A percentile compares a stretch with the other conserved stretches of the same genome.
phyloP scores from a whole-genome alignment of 2,888 invertebrate species.

The Dusona sp. region DNA sequence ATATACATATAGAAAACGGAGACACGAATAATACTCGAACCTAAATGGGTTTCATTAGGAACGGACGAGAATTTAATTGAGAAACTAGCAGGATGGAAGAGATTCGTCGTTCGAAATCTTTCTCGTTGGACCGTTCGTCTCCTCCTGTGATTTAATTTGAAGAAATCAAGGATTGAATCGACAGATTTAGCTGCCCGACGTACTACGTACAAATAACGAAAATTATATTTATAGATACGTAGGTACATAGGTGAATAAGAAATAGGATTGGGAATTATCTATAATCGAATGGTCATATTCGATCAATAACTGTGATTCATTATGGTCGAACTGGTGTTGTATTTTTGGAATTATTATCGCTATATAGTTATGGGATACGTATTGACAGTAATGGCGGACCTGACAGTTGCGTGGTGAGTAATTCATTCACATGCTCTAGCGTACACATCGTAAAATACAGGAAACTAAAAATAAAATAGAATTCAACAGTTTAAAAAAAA shows the following conservation, averaged over 20 bases:
- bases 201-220: neutral
- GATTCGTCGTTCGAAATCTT: conserved; percentile 22
- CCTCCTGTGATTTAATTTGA: conserved; percentile 14
- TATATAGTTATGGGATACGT: too few species aligned
- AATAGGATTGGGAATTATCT: neutral
- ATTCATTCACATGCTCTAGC: too few species aligned
- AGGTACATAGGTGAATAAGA: neutral
- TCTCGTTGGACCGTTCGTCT: neutral
- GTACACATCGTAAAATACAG: too few species aligned
- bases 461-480: too few species aligned
- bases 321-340: neutral
- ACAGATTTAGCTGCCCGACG: neutral
- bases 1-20: conserved; percentile 8
- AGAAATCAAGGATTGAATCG: conserved; percentile 3
- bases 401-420: too few species aligned
- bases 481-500: too few species aligned
- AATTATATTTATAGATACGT: neutral
- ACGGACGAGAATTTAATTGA: conserved; percentile 49
- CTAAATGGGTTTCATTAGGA: conserved; percentile 34
- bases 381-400: too few species aligned
- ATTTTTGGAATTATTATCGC: neutral
- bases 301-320: neutral
- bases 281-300: neutral
- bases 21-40: conserved; percentile 30
- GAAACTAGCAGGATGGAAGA: conserved; percentile 14